These are phyloP conservation scores for Laterallus jamaicensis DNA, from an alignment of 2,113 vertebrate genomes.

Conservation along the genomic window DNA sequence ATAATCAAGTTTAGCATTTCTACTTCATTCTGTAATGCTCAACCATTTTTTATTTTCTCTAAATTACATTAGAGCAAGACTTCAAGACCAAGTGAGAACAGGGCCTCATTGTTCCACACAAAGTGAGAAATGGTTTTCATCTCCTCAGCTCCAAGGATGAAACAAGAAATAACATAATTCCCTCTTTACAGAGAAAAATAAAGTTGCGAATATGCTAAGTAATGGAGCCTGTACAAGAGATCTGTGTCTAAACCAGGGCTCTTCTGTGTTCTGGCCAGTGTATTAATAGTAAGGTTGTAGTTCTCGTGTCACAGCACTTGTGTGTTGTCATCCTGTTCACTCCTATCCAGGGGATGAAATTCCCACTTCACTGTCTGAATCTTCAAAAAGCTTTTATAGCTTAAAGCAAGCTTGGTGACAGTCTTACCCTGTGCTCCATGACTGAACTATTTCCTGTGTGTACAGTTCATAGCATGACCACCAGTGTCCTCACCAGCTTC, in stretches of 20 bases:
- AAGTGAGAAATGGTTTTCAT: neutral
- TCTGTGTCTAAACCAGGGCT: neutral
- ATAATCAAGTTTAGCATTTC: neutral
- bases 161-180: neutral
- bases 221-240: neutral
- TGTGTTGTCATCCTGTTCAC: neutral
- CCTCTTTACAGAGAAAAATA: neutral
- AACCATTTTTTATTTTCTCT: neutral
- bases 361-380: neutral
- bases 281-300: neutral
- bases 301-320: neutral
- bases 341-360: neutral
- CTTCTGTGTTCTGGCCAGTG: neutral
- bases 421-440: neutral
- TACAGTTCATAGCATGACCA: neutral
- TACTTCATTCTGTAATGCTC: neutral
- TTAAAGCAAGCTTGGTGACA: neutral
- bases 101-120: neutral
- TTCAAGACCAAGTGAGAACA: conserved; percentile 15
- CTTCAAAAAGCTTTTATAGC: neutral
- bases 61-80: neutral
- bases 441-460: neutral
- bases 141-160: neutral
- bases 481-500: neutral
- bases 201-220: neutral